These are phyloP conservation scores for Nebria salina DNA, from an alignment of 2,888 invertebrate species.

Conservation along the genomic window DNA sequence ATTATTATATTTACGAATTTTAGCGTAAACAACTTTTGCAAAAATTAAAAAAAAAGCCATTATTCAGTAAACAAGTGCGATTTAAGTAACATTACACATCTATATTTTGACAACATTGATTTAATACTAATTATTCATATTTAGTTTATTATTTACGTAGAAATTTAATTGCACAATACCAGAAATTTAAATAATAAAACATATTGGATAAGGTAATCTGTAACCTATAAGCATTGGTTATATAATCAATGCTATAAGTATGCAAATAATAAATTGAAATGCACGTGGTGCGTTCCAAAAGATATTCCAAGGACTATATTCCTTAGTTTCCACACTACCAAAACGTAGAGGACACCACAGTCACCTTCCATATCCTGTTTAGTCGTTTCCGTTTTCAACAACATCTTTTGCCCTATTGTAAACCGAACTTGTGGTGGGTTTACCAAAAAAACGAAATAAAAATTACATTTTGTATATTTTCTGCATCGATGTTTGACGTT, in stretches of 20 bases:
- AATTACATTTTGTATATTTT: background rate
- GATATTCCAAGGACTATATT: background rate
- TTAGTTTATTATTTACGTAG: too few species aligned
- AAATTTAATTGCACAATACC: too few species aligned
- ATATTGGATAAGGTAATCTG: too few species aligned
- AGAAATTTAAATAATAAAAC: too few species aligned
- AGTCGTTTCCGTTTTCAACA: background rate
- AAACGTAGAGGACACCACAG: background rate
- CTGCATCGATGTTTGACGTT: background rate
- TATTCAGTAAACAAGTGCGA: too few species aligned
- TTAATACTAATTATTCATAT: too few species aligned
- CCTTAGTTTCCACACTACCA: background rate
- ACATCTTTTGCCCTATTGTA: background rate
- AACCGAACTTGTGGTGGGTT: background rate
- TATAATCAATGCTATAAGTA: background rate
- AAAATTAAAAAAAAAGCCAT: too few species aligned
- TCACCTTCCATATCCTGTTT: background rate
- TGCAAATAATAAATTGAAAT: background rate
- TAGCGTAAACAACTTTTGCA: too few species aligned
- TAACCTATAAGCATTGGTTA: too few species aligned
- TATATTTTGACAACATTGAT: too few species aligned
- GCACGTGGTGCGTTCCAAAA: background rate
- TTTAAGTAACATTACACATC: too few species aligned
- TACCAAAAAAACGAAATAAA: background rate
- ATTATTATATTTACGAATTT: too few species aligned